Percentiles rank a stretch among this genome's conserved stretches.
phyloP scores from a whole-genome alignment of 2,797 vertebrate genomes.

The Pelobates cultripes region DNA sequence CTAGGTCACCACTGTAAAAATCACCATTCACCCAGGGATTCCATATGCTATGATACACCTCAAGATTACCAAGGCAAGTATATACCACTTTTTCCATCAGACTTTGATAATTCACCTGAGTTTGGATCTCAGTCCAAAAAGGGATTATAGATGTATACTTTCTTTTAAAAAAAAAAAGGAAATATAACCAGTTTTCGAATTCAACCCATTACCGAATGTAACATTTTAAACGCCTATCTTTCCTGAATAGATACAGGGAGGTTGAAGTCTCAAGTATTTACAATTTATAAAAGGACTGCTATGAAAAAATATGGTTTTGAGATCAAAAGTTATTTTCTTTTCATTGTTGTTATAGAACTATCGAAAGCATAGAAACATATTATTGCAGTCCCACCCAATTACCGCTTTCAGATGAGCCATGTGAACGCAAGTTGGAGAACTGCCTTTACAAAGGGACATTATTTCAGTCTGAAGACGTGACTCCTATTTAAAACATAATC shows the following conservation, averaged over 20 bases:
- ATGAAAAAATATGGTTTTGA: conserved; percentile 47
- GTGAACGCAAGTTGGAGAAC: conserved; percentile 50
- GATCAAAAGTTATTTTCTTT: conserved; percentile 52
- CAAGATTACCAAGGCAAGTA: too few relatives aligned
- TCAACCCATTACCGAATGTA: background rate
- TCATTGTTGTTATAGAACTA: conserved; percentile 39
- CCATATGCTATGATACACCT: too few relatives aligned
- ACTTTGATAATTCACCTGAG: too few relatives aligned
- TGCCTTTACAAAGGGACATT: conserved; percentile 52
- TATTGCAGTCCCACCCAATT: conserved; percentile 54
- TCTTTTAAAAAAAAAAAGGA: too few relatives aligned
- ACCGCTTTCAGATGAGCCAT: conserved; percentile 51
- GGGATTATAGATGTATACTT: too few relatives aligned
- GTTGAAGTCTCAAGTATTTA: background rate
- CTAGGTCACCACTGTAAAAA: too few relatives aligned
- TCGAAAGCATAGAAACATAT: conserved; percentile 48
- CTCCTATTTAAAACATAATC: conserved; percentile 57
- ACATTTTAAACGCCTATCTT: background rate
- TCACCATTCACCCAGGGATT: too few relatives aligned
- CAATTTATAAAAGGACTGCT: conserved; percentile 21
- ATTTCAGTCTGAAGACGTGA: conserved; percentile 56
- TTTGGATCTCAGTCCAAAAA: too few relatives aligned
- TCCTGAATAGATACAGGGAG: background rate
- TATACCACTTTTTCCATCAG: too few relatives aligned
- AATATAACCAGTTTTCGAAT: background rate